phyloP scores from a whole-genome alignment of 2,888 invertebrate genomes.

The Aethes cnicana region DNA sequence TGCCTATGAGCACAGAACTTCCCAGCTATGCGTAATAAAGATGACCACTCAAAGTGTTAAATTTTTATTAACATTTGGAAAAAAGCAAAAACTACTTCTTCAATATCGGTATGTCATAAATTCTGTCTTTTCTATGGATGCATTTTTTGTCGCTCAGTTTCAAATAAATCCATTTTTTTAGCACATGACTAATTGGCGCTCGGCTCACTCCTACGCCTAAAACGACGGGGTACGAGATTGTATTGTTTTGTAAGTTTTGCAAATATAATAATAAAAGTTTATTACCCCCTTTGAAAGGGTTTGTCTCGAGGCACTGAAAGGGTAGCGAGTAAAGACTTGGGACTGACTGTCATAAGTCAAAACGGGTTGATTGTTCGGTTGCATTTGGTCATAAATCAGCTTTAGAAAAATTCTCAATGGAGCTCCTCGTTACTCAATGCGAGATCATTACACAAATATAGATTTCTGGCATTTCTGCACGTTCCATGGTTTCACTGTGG shows the following conservation, averaged over 20 bases:
- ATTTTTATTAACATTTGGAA: conserved; percentile 68
- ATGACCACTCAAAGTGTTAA: conserved; percentile 67
- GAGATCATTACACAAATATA: conserved; percentile 81
- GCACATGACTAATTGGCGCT: conserved; percentile 74
- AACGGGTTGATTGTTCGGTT: conserved; percentile 73
- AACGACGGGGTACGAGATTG: conserved; percentile 65
- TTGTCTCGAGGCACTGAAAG: conserved; percentile 70
- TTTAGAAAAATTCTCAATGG: conserved; percentile 68
- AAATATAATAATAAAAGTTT: conserved; percentile 81
- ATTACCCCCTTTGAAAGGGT: conserved; percentile 80
- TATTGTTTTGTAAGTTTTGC: conserved; percentile 71
- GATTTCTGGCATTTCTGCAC: conserved; percentile 77
- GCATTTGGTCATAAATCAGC: conserved; percentile 78
- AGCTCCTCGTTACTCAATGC: conserved; percentile 70
- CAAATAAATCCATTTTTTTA: conserved; percentile 62
- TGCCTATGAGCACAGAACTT: conserved; percentile 38
- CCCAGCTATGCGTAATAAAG: conserved; percentile 47
- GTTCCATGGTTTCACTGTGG: conserved; percentile 66
- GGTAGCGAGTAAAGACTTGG: conserved; percentile 67
- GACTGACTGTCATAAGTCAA: conserved; percentile 69
- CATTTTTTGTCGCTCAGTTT: conserved; percentile 65
- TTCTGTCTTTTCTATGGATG: conserved; percentile 56
- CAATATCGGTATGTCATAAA: conserved; percentile 65
- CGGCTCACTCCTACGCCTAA: conserved; percentile 44
- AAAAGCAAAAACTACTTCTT: conserved; percentile 64